Base-by-base conservation (phyloP, 2,797 vertebrate genomes). In the Danio jaintianensis region DNA sequence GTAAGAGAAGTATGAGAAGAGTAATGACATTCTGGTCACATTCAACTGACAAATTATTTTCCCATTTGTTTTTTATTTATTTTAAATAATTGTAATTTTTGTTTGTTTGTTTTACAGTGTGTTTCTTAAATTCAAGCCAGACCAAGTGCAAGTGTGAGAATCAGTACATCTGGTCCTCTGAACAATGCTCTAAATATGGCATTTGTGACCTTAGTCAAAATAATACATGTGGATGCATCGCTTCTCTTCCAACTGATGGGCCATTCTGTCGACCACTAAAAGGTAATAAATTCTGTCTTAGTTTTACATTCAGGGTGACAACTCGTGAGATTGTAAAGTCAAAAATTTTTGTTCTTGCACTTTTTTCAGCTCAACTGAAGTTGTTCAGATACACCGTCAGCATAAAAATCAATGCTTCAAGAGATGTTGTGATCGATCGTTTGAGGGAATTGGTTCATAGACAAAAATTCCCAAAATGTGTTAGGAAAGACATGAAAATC, bases 291-390 rank as follows among this genome's bases (percentile, higher is more conserved):
- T 29, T 29, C 29, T 29, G 29, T 29, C 29, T 29, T 29, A 29
- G 29, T 29, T 29, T 29, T 29, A 18, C 63, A 18, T 11, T 7
- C 12, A 48, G 0, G 47, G 5, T 48, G 47, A 6, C 4, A 50
- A 4, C 48, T 50, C 1, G 13, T 11, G 0, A 22, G 9, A 22
- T 29, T 1, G 0, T 29, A 22, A 56, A 0, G 4, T 22, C 9
- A 0, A 9, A 4, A 15, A 7, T 61, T 38, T 16, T 9, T 0
- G 0, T 38, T 1, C 61, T 15, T 38, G n/a, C n/a, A n/a, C n/a
- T n/a, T n/a, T n/a, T n/a, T n/a, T n/a, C n/a, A 55, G 52, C n/a
- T 53, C 7, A 3, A 18, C 3, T 53, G 4, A 18, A 18, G n/a
- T 53, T 2, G 0, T 53, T 18, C n/a, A 53, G 18, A 18, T 53